Evolutionary conservation across 2,797 vertebrate species (phyloP), one percentile per base, ranked within the genome.

Genomic region (Acrossocheilus wenchowensis): DNA sequence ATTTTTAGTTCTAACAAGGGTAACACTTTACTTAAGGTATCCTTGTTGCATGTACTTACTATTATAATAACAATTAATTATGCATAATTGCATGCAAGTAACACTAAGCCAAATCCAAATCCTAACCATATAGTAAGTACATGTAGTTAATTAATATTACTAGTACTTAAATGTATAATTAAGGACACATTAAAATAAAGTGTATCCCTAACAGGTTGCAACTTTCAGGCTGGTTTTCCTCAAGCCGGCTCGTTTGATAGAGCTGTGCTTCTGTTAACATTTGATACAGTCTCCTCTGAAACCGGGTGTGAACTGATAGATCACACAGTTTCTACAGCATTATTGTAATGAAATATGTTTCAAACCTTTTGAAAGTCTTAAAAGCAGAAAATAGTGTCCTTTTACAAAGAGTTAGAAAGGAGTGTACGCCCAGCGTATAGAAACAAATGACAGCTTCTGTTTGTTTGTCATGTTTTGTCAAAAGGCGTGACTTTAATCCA

Each of bases 401-500:
- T 66, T 75, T 36, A 48, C 26, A 84, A 77, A 52, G n/a, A 21
- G 43, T 73, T 72, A 64, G 11, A 30, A 73, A 4, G 48, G 4
- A 12, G 10, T 52, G 60, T 45, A 84, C 60, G 26, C 41, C 45
- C 73, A 50, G 9, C 15, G 17, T 36, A 52, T 39, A 26, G 34
- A 78, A 71, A 71, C 64, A 78, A 66, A 69, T 30, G 48, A 43
- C 48, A 23, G 62, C 6, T 34, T 69, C 14, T 45, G n/a, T 43
- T 78, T 30, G 45, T 39, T 78, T 79, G 23, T 10, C 17, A 34
- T 36, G n/a, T 34, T 80, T 48, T 60, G 8, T 48, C 41, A 62
- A 72, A 60, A 80, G 77, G 68, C 17, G 52, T 62, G 52, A 79
- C 48, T 45, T 62, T n/a, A 84, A 57, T 43, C 4, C 50, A 39